phyloP scores from a whole-genome alignment of 2,888 invertebrate species.

The Aromia moschata region DNA sequence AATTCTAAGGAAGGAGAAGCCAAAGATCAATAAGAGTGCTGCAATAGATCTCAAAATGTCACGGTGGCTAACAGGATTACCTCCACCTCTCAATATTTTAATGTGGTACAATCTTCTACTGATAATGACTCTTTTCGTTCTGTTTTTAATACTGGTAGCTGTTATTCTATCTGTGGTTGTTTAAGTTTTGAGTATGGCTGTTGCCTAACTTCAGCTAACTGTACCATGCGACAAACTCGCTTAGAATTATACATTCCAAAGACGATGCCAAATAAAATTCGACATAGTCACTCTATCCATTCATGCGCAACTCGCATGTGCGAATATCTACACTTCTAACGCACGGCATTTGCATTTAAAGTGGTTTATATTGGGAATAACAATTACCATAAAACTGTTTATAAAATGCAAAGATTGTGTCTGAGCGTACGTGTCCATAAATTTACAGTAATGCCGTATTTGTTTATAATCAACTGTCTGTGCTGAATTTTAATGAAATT shows the following conservation, averaged over 20 bases:
- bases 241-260: neutral
- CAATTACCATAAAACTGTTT: constrained; percentile 10
- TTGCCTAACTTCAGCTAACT: too few relatives aligned
- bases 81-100: too few relatives aligned
- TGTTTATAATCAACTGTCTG: constrained; percentile 5
- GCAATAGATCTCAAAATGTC: too few relatives aligned
- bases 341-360: constrained; percentile 12
- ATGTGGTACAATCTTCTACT: too few relatives aligned
- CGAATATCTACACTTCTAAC: constrained; percentile 3
- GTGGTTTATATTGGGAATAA: constrained; percentile 7
- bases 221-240: too few relatives aligned
- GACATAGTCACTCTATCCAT: neutral
- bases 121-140: too few relatives aligned
- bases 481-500: constrained; percentile 1
- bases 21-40: too few relatives aligned
- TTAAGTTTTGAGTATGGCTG: too few relatives aligned
- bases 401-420: neutral
- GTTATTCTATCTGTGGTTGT: too few relatives aligned
- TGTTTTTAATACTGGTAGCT: too few relatives aligned
- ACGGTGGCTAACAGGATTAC: too few relatives aligned
- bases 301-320: neutral
- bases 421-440: neutral
- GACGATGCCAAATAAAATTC: neutral
- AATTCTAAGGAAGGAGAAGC: too few relatives aligned
- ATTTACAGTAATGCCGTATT: constrained; percentile 10